phyloP scores from a whole-genome alignment of 1,140 invertebrate genomes.

The Agrilus planipennis region DNA sequence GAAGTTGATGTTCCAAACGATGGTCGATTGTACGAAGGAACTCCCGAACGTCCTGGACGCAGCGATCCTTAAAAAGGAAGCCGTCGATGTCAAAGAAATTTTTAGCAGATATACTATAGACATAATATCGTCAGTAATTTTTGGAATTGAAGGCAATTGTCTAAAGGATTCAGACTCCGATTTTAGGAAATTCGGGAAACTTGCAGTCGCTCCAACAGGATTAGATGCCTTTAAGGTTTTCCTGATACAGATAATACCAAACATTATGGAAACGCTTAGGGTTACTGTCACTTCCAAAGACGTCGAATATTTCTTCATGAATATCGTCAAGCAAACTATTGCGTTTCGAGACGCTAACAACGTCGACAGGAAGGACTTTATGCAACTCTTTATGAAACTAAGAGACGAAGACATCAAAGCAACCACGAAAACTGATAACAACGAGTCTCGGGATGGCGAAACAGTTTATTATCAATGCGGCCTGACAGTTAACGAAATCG shows the following conservation, averaged over 20 bases:
- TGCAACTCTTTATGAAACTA: constrained; percentile 26
- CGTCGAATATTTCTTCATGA: constrained; percentile 24
- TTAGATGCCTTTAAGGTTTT: neutral
- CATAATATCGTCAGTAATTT: constrained; percentile 19
- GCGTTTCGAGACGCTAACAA: constrained; percentile 22
- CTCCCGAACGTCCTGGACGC: constrained; percentile 11
- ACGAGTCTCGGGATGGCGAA: too few relatives aligned
- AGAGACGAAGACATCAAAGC: constrained; percentile 4
- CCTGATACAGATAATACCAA: constrained; percentile 1
- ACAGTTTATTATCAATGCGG: too few relatives aligned
- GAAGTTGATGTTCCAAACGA: constrained; percentile 19
- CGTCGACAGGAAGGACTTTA: constrained; percentile 28
- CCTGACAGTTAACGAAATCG: constrained; percentile 5
- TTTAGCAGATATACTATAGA: constrained; percentile 11
- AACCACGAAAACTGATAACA: too few relatives aligned
- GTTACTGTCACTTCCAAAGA: constrained; percentile 7
- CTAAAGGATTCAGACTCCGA: constrained; percentile 18
- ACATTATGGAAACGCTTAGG: neutral
- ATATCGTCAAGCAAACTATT: constrained; percentile 20
- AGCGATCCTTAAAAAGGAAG: neutral
- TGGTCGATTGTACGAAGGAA: constrained; percentile 10
- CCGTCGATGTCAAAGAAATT: constrained; percentile 14
- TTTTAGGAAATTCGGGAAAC: constrained; percentile 18
- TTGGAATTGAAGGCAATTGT: constrained; percentile 35
- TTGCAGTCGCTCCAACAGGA: constrained; percentile 4